These are phyloP conservation scores for Mythimna ferrago DNA, from an alignment of 2,888 invertebrate genomes.

Conservation along the genomic window DNA sequence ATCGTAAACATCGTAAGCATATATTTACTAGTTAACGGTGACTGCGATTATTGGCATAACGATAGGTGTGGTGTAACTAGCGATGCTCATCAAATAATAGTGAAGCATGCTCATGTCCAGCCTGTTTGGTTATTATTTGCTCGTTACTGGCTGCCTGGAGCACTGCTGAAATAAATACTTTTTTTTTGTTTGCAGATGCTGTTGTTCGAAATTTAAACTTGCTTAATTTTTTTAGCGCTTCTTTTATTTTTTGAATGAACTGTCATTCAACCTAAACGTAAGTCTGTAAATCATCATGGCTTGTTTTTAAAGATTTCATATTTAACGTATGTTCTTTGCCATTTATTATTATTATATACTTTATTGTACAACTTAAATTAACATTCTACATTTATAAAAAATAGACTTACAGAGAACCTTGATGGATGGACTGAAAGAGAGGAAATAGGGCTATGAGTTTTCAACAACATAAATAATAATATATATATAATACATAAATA, in stretches of 20 bases:
- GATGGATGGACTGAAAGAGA: too few relatives aligned
- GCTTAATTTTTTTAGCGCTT: background rate
- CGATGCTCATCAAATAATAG: conserved; percentile 61
- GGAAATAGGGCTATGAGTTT: too few relatives aligned
- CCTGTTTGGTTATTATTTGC: conserved; percentile 68
- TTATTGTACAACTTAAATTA: too few relatives aligned
- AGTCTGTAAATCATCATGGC: background rate
- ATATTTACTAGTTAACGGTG: conserved; percentile 62
- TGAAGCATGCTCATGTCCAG: conserved; percentile 47
- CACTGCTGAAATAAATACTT: conserved; percentile 33
- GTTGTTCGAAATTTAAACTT: conserved; percentile 22
- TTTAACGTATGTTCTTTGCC: too few relatives aligned
- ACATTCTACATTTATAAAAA: too few relatives aligned
- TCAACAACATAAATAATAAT: too few relatives aligned
- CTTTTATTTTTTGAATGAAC: background rate
- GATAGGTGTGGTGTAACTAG: conserved; percentile 53
- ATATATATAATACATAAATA: too few relatives aligned
- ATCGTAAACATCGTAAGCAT: conserved; percentile 56
- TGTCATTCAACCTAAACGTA: conserved; percentile 7
- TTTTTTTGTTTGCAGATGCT: background rate
- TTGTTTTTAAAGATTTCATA: background rate
- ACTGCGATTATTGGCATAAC: conserved; percentile 61
- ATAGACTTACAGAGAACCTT: too few relatives aligned
- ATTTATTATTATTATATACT: too few relatives aligned
- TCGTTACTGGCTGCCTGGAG: conserved; percentile 67